Evolutionary conservation across 2,797 vertebrate species (phyloP), one percentile per base, ranked within the genome.

Genomic region (Falco columbarius): DNA sequence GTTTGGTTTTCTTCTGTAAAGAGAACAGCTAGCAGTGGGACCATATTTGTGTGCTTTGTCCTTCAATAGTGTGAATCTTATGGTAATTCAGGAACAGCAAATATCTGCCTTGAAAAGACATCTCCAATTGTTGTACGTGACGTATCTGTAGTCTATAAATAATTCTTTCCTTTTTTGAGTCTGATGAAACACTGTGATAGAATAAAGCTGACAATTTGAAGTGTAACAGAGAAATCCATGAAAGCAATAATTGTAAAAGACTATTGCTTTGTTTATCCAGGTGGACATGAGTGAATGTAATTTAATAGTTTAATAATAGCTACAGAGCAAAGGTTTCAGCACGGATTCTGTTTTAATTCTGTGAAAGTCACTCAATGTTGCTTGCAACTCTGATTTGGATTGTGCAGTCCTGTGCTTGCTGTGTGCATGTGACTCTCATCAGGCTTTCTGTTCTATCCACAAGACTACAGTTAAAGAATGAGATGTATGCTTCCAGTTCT

Each of bases 141-240:
- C 6, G 0, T 73, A 66, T 77, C 51, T 86, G n/a, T 85, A 71
- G 58, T 22, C 73, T 96, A 49, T 68, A 90, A 85, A 91, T 90
- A 83, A 66, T 76, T 93, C 34, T 85, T 91, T 56, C 26, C 63
- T 82, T 44, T 89, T 75, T 67, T 89, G 44, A 75, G 74, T n/a
- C 52, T 79, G 58, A 72, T 79, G 70, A 95, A 32, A 52, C 58
- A 73, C 18, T 1, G 2, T 55, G 9, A 30, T 77, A 86, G 59
- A 89, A 71, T 84, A 93, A 94, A 95, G 76, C 85, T 66, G 55
- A 59, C 73, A 90, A 49, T 67, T 29, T 70, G 58, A 94, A 59
- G 30, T 72, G 26, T 26, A 74, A 38, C 27, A 81, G 74, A 55
- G 76, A 66, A 82, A 76, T 46, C 86, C 26, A 10, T 49, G 70